Conservation (phyloP, 2,888 invertebrate genomes). For the Mythimna loreyi region DNA sequence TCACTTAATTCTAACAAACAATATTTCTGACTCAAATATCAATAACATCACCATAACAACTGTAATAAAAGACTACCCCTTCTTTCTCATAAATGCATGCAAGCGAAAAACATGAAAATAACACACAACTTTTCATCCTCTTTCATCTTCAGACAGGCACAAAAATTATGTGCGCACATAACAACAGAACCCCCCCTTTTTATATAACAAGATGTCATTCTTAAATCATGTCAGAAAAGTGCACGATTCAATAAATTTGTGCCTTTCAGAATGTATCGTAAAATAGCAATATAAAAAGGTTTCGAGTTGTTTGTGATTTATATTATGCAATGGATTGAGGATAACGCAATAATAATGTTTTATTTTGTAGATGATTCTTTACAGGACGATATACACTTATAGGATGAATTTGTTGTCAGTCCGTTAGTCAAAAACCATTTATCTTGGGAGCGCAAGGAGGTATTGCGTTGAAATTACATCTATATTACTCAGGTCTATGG, state of each 20-base stretch:
- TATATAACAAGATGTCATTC: conserved; percentile 3
- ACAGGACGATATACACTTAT: too few relatives aligned
- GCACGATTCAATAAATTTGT: conserved; percentile 41
- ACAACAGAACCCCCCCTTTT: conserved; percentile 16
- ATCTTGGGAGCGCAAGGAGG: too few relatives aligned
- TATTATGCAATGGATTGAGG: conserved; percentile 10
- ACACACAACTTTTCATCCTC: conserved; percentile 19
- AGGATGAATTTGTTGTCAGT: too few relatives aligned
- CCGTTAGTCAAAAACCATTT: too few relatives aligned
- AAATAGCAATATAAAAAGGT: conserved; percentile 5
- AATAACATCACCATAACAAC: conserved; percentile 1
- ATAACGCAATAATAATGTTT: not conserved
- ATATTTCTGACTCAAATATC: not conserved
- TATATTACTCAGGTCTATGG: too few relatives aligned
- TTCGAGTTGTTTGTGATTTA: conserved; percentile 28
- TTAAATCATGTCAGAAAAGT: conserved; percentile 35
- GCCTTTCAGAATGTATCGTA: not conserved
- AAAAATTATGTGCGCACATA: conserved; percentile 21
- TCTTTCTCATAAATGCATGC: not conserved
- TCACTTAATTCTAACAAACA: not conserved
- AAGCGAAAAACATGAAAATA: conserved; percentile 10
- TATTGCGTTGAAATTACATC: too few relatives aligned
- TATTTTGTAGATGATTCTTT: not conserved
- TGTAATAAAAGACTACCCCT: conserved; percentile 7
- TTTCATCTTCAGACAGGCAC: conserved; percentile 18